These are phyloP conservation scores for Tachina grossa DNA, from an alignment of 2,888 invertebrate genomes.

Conservation along the genomic window DNA sequence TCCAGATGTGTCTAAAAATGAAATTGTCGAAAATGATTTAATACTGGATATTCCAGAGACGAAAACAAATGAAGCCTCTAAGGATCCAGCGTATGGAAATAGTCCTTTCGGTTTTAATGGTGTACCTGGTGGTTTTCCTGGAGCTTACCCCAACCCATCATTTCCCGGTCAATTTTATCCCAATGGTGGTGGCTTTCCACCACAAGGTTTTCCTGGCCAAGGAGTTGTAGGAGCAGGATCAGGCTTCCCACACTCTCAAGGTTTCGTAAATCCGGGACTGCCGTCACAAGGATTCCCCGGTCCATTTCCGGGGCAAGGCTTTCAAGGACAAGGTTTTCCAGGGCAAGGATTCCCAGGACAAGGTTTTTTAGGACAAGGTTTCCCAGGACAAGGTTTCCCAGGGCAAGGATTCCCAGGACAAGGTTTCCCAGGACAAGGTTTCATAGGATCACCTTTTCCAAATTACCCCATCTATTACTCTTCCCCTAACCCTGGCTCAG, in stretches of 20 bases:
- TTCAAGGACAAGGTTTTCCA: slow-evolving; percentile 29
- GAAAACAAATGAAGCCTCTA: slow-evolving; percentile 73
- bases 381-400: slow-evolving; percentile 31
- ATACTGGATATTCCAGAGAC: slow-evolving; percentile 2
- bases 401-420: slow-evolving; percentile 23
- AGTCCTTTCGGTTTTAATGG: slow-evolving; percentile 72
- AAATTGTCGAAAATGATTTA: slow-evolving; percentile 36
- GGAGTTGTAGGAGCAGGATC: not conserved
- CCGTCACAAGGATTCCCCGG: slow-evolving; percentile 41
- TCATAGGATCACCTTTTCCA: not conserved
- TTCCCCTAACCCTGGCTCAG: not conserved
- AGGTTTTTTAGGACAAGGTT: slow-evolving; percentile 24
- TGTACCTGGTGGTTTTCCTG: slow-evolving; percentile 62
- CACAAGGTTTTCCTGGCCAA: not conserved
- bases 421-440: slow-evolving; percentile 4
- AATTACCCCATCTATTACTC: slow-evolving; percentile 19
- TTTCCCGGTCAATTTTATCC: not conserved
- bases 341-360: slow-evolving; percentile 48
- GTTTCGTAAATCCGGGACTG: slow-evolving; percentile 17
- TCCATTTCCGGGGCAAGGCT: slow-evolving; percentile 42
- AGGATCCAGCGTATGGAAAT: slow-evolving; percentile 76
- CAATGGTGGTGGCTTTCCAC: not conserved
- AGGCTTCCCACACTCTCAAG: slow-evolving; percentile 13
- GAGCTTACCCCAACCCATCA: slow-evolving; percentile 23
- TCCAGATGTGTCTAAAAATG: slow-evolving; percentile 5